A percentile compares a stretch with the other conserved stretches of the same genome.
phyloP scores from a whole-genome alignment of 2,797 vertebrate species.

The Liparis tanakae region DNA sequence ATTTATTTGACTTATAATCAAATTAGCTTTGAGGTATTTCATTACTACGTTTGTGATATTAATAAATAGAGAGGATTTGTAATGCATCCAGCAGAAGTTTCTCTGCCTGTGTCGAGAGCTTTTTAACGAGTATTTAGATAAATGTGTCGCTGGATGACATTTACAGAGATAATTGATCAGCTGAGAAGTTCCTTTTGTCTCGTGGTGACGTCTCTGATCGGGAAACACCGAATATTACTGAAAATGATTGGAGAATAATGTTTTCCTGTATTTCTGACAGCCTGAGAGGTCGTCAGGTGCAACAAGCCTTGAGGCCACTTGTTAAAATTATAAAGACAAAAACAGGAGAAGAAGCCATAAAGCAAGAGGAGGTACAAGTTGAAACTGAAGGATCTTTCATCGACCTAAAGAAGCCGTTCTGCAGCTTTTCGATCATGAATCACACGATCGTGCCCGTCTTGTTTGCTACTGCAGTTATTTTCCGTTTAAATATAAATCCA shows the following conservation, averaged over 20 bases:
- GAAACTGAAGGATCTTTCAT: neutral
- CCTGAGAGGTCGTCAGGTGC: neutral
- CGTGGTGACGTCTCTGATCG: neutral
- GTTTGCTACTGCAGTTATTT: neutral
- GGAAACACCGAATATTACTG: neutral
- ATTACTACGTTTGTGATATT: neutral
- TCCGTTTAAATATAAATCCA: neutral
- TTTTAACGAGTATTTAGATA: neutral
- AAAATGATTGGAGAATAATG: neutral
- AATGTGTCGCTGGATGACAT: neutral
- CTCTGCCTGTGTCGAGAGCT: neutral
- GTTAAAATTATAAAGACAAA: neutral
- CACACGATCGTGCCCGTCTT: neutral
- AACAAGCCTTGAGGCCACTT: neutral
- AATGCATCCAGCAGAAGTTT: neutral
- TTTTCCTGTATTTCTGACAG: neutral
- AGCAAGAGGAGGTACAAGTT: neutral
- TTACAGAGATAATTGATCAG: neutral
- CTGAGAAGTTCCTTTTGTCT: neutral
- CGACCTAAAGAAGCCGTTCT: neutral
- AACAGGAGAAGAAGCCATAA: neutral
- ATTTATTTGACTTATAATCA: neutral
- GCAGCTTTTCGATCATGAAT: neutral
- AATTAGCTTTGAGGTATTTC: neutral
- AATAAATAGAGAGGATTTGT: neutral